A percentile compares a stretch with the other conserved stretches of the same genome.
Conservation (phyloP, 2,888 invertebrate genomes). For the Neoascia interrupta region DNA sequence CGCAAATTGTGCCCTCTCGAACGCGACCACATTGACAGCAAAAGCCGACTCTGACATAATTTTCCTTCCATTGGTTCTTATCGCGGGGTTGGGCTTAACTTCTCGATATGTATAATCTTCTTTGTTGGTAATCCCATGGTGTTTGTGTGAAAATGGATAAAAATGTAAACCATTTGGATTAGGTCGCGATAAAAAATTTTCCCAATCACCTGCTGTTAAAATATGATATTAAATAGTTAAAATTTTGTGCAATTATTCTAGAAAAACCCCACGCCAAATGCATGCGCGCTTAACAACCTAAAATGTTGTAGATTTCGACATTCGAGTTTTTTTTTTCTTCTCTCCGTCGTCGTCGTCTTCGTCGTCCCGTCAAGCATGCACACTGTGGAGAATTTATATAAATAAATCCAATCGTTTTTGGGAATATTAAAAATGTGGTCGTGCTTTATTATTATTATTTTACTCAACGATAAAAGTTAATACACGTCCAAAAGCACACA, state of each 20-base stretch:
- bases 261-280: neutral
- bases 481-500: too few species aligned
- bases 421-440: constrained; percentile 16
- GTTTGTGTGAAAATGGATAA: constrained; percentile 46
- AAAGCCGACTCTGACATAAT: constrained; percentile 50
- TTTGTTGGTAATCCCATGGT: constrained; percentile 45
- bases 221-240: constrained; percentile 14
- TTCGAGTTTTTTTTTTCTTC: neutral
- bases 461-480: neutral
- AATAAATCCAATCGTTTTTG: constrained; percentile 35
- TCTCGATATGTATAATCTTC: constrained; percentile 34
- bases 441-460: too few species aligned
- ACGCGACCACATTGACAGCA: too few species aligned
- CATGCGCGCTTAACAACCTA: neutral
- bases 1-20: too few species aligned
- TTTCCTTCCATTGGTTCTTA: constrained; percentile 19
- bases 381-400: constrained; percentile 25
- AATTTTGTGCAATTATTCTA: constrained; percentile 21
- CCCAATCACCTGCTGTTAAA: constrained; percentile 3
- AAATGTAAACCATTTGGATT: constrained; percentile 41
- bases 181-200: too few species aligned
- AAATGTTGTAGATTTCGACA: neutral
- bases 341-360: too few species aligned
- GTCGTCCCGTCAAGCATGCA: constrained; percentile 16
- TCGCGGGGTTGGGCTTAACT: constrained; percentile 37